Evolutionary conservation across 2,797 vertebrate genomes (phyloP), one percentile per base, ranked within the genome.

Genomic region (Sebastes diploproa): DNA sequence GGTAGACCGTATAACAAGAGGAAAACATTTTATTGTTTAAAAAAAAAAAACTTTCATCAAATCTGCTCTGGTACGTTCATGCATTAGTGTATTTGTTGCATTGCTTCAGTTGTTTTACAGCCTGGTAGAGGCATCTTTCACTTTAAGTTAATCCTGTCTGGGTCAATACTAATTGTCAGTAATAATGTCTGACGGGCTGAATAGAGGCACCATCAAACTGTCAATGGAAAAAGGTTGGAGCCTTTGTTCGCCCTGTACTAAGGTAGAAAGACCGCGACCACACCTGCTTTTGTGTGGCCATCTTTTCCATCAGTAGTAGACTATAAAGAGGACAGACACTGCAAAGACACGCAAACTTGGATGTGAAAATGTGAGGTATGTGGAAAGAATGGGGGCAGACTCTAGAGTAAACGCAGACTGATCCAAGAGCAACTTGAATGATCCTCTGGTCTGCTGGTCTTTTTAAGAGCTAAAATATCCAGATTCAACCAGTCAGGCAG

Each of bases 391-490:
- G 75, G 81, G 83, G 80, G 75, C 85, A 88, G 93, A 92, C 88
- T 80, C 59, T 82, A 84, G 88, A 89, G 84, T 92, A 94, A 95
- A 95, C 86, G 34, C 7, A 38, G 34, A 46, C 1, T 1, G 64
- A 71, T 95, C 94, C 95, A 95, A 95, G 72, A 93, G 85, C 72
- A 95, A 94, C 93, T 50, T 80, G 72, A 87, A 75, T 20, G 86
- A 86, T 87, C 80, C 60, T 81, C 81, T 79, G 72, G 85, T 69
- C 86, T 79, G 75, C 76, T 63, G 52, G 79, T 79, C 72, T 83
- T 80, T 54, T 82, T 56, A 65, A 54, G 63, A 83, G 63, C 70
- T 78, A 52, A 76, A 86, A 89, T 82, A 87, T 88, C 79, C 81
- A 88, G 84, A 86, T 84, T 81, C 58, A 86, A 81, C 74, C 82